Conservation (phyloP, 2,888 invertebrate genomes). For the Scaptomyza cyrtandrae region DNA sequence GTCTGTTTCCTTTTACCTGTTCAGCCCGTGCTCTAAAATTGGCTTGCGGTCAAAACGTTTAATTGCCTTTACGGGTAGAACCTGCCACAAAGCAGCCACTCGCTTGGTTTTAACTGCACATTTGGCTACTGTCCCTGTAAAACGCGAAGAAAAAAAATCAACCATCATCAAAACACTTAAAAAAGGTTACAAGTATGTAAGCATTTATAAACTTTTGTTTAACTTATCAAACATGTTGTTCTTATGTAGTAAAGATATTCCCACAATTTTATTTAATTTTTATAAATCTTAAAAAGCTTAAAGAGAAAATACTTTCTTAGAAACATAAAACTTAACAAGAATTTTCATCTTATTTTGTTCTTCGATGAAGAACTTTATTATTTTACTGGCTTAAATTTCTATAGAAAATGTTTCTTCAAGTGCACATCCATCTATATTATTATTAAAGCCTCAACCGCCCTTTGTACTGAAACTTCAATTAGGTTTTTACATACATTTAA, state of each 20-base stretch:
- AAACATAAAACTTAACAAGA: no score
- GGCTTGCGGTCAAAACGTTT: slow-evolving; percentile 83
- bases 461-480: slow-evolving; percentile 1
- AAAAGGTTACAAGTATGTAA: background rate
- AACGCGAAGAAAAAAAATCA: background rate
- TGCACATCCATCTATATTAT: background rate
- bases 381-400: no score
- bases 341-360: no score
- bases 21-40: slow-evolving; percentile 73
- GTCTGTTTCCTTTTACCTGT: slow-evolving; percentile 18
- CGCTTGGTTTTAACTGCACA: slow-evolving; percentile 58
- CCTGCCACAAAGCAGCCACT: slow-evolving; percentile 1
- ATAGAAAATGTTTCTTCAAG: no score
- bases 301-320: no score
- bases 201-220: background rate
- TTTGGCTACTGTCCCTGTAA: slow-evolving; percentile 43
- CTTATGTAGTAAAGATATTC: no score
- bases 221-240: background rate
- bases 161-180: background rate
- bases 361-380: no score
- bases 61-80: slow-evolving; percentile 61
- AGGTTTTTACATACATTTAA: slow-evolving; percentile 23
- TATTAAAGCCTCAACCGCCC: background rate
- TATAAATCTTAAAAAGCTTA: no score
- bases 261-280: no score